Base-by-base conservation (phyloP, 2,113 vertebrate species). In the Lichenostomus cassidix region DNA sequence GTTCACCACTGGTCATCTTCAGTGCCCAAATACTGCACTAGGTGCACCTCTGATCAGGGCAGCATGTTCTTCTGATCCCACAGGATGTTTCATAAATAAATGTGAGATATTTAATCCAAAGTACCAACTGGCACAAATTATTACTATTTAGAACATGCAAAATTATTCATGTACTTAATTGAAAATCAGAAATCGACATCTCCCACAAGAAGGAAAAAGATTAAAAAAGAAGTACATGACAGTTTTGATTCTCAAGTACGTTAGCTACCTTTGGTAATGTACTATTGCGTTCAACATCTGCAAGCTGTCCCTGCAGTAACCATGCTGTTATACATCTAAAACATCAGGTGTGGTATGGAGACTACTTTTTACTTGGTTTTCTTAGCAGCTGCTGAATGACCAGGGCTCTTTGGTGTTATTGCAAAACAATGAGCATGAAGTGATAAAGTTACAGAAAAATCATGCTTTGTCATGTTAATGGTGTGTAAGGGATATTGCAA, bases 161-260 rank as follows among this genome's bases (percentile, higher is more conserved):
- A 86, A 86, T 31, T 65, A 80, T 80, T 88, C 15, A 80, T 8
- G 33, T 31, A 39, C 41, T 73, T 73, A 35, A 63, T 2, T 71
- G 83, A 85, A 91, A 96, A 93, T 60, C 42, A 90, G 75, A 82
- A 95, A 82, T 75, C 27, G 8, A 68, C 33, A 85, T 60, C 44
- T 71, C 42, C 31, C 7, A 3, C 49, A 56, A 47, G 53, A 75
- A 64, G 17, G 22, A 41, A 64, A 79, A 68, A 77, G 7, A 63
- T 22, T 35, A 6, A 82, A 47, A 87, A 24, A 15, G 10, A 83
- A n/a, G 46, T 64, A 62, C 31, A 8, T 8, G 27, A 68, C 14
- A 35, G 31, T 22, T 90, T 52, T 75, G 79, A 87, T 75, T 87
- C n/a, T 75, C 49, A 94, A 65, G 31, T 44, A 81, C 15, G 25